These are phyloP conservation scores for Prionailurus bengalensis DNA, from an alignment of 2,113 vertebrate genomes.

Conservation along the genomic window DNA sequence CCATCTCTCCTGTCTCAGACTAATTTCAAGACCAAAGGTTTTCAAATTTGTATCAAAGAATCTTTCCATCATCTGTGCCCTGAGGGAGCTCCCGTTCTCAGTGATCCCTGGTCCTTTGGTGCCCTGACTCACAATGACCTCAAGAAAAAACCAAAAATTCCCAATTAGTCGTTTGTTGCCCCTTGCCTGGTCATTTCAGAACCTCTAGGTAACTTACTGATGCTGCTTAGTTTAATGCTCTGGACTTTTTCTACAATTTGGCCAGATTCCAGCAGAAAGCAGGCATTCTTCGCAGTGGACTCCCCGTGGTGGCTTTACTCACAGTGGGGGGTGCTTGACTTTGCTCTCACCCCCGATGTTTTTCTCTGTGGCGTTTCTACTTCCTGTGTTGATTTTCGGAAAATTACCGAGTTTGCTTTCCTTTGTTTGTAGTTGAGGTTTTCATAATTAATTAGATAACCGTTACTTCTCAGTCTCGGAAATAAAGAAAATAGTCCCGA, in stretches of 20 bases:
- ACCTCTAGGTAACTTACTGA: not conserved
- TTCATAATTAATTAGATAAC: not conserved
- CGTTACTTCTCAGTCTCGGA: constrained; percentile 14
- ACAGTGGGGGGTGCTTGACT: not conserved
- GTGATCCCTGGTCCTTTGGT: not conserved
- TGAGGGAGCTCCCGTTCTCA: not conserved
- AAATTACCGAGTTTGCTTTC: not conserved
- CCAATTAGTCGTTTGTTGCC: not conserved
- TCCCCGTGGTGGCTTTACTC: not conserved
- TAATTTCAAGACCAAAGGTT: not conserved
- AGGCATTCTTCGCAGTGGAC: not conserved
- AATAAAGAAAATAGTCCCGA: not conserved
- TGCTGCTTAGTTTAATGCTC: not conserved
- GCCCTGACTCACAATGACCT: not conserved
- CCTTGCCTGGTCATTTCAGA: not conserved
- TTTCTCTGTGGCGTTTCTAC: not conserved
- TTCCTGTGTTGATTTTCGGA: not conserved
- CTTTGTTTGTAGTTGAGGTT: not conserved
- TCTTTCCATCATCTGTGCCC: not conserved
- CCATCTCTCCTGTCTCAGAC: not conserved
- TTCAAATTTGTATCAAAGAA: not conserved
- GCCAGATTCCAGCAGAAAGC: not conserved
- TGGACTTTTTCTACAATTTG: not conserved
- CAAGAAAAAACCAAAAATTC: not conserved
- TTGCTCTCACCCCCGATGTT: not conserved